Conservation (phyloP, 2,113 vertebrate genomes). For the Rhinoderma darwinii region DNA sequence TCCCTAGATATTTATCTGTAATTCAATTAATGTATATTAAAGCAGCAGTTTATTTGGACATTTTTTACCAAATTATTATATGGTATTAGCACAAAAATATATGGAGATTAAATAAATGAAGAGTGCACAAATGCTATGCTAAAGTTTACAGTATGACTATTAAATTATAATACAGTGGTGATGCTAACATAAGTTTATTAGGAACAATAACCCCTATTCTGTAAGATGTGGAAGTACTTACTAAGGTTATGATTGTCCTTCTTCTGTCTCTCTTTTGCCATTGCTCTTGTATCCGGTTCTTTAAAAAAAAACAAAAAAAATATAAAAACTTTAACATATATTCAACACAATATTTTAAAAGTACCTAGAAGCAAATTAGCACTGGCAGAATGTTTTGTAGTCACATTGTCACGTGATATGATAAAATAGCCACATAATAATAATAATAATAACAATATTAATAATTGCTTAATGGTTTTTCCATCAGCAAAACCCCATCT, state of each 20-base stretch:
- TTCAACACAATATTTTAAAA: too few relatives aligned
- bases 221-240: conserved; percentile 71
- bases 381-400: background rate
- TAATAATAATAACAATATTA: too few relatives aligned
- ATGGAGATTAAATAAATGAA: background rate
- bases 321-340: too few relatives aligned
- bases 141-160: background rate
- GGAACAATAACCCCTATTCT: background rate
- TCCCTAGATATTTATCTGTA: background rate
- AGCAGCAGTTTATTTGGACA: background rate
- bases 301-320: conserved; percentile 57
- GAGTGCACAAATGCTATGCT: background rate
- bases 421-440: background rate
- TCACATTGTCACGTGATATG: background rate
- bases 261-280: conserved; percentile 96
- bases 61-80: background rate
- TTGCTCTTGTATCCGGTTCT: conserved; percentile 90
- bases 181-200: too few relatives aligned
- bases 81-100: background rate
- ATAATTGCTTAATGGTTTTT: background rate
- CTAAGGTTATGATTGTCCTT: conserved; percentile 99
- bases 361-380: background rate
- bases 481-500: background rate
- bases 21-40: background rate
- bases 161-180: background rate